Evolutionary conservation across 2,888 invertebrate species (phyloP), one percentile per base, ranked within the genome.

Genomic region (Platycheirus albimanus): DNA sequence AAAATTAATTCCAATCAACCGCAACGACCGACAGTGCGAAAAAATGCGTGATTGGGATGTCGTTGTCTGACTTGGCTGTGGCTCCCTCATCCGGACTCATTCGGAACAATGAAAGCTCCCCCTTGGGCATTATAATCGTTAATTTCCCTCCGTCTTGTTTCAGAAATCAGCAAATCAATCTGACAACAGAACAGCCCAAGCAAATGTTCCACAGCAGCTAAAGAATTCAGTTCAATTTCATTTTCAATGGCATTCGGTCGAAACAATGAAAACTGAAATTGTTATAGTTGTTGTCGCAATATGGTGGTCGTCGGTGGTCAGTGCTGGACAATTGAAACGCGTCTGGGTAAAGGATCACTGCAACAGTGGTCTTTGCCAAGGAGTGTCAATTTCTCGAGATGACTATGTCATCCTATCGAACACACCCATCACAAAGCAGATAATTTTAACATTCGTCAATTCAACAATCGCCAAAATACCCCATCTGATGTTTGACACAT

Each of bases 271-370:
- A 17, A 30, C 58, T 45, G 66, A 30, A 33, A 28, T 71, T 54
- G 15, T 75, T 10, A 45, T 58, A 33, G 11, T 74, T 30, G 36
- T 72, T 43, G 36, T 64, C n/a, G 54, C 33, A 36, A 10, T 77
- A n/a, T 52, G 15, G 45, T 17, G 20, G 24, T 6, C 6, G 3
- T 6, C 6, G 6, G 3, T 6, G 33, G 64, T 52, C 51, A 24
- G 56, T 36, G 45, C 58, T 5, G 89, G 87, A 2, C 90, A 89
- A 67, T 61, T 90, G 84, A 88, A 90, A 28, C 89, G 90, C 78
- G 87, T 90, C 67, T 89, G 90, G 88, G 86, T 90, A 87, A 88
- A 90, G 87, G 90, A 90, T 85, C 90, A 89, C 79, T 90, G 90
- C 76, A 86, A 79, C 30, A 85, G 86, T 4, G 87, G 88, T n/a